Conservation (phyloP, 1,140 invertebrate species). For the Arctopsyche grandis region DNA sequence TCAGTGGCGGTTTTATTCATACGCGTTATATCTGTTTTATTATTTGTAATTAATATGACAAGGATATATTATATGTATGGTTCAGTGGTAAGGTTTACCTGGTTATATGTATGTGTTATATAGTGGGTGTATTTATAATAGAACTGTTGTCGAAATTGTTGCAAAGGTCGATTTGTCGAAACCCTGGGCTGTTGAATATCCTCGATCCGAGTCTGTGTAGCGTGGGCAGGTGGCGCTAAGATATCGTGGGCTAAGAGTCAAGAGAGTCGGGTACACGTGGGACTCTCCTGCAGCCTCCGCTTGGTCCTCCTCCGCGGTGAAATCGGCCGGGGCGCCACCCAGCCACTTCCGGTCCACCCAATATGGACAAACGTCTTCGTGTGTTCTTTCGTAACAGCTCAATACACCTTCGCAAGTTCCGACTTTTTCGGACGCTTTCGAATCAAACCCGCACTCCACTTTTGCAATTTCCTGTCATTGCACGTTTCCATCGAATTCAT, state of each 20-base stretch:
- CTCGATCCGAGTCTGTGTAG: background rate
- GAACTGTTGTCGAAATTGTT: no score
- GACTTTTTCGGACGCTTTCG: background rate
- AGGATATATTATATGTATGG: no score
- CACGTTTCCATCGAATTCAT: no score
- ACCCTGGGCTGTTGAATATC: background rate
- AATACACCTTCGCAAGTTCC: background rate
- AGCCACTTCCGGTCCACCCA: background rate
- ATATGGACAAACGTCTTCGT: background rate
- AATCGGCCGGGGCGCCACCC: background rate
- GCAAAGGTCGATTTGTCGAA: background rate
- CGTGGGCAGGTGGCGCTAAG: conserved; percentile 2
- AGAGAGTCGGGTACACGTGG: background rate
- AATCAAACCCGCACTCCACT: background rate
- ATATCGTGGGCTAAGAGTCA: background rate
- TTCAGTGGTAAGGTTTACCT: no score
- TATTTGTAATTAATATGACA: no score
- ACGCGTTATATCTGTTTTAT: no score
- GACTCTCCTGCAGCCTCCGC: no score
- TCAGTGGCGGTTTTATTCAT: no score
- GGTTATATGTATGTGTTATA: no score
- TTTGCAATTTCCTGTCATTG: no score
- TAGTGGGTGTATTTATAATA: no score
- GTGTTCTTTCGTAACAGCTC: background rate
- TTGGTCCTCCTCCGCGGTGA: background rate